Evolutionary conservation across 30 jellyfish, hydroid and myxozoan genomes (phyloP), one percentile per base, ranked within the genome.

Genomic region (Hydractinia symbiolongicarpus): DNA sequence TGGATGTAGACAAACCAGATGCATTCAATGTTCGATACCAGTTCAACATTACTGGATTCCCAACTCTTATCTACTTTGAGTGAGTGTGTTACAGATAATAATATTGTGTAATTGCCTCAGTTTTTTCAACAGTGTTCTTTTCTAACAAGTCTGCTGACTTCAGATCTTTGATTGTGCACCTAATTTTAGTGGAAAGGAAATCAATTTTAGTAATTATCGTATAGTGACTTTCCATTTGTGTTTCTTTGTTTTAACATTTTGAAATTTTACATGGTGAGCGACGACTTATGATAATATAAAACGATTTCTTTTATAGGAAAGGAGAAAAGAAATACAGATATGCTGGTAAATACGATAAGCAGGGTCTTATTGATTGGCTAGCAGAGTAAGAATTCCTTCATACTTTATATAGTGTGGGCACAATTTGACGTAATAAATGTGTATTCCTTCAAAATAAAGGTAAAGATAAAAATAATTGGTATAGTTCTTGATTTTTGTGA

Each of bases 1-100:
- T 93, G 93, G 98, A 93, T 67, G 95, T 93, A 77, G 98, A 93
- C 68, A 88, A 81, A 57, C 98, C 96, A 9, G 95, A 83, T 67
- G 82, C 84, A 14, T 67, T 70, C 49, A 89, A 55, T 30, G 94
- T 89, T 16, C 86, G 95, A 56, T 66, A 83, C 19, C 94, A 93
- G 66, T 93, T 93, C 81, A 93, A 93, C 61, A 84, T 93, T 73
- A 87, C 98, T 11, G 98, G 96, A 55, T 93, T 83, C 57, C 98
- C 98, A 50, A 93, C 98, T 1, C 61, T 93, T 44, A 84, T 93
- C 20, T 93, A 76, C 72, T 93, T 93, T 76, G 96, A 87, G 98
- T 93, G 71, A 83, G 95, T 67, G 49, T 54, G 21, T 44, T 64
- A n/a, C 17, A 6, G 3, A 58, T 1, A 0, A 30, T 30, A 30